A percentile compares a stretch with the other conserved stretches of the same genome.
Conservation (phyloP, 2,888 invertebrate species). For the Eupithecia insigniata region DNA sequence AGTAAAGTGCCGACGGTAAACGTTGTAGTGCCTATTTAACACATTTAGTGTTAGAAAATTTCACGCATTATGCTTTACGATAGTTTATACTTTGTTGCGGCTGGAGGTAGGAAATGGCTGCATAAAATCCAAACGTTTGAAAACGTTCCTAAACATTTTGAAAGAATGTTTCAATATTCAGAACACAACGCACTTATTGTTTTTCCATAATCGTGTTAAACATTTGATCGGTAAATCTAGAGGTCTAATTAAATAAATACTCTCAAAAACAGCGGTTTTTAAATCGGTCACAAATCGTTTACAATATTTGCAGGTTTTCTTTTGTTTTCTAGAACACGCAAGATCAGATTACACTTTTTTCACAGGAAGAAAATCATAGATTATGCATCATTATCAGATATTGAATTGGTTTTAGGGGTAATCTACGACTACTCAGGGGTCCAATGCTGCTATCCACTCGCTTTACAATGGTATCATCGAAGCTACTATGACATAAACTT, state of each 20-base stretch:
- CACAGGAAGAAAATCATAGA: no score
- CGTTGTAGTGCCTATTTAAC: neutral
- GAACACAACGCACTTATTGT: no score
- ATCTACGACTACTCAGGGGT: neutral
- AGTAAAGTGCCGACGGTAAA: neutral
- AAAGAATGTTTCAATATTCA: neutral
- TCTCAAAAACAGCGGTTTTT: no score
- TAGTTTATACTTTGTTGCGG: neutral
- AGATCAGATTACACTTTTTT: no score
- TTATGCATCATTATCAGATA: neutral
- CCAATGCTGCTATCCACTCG: no score
- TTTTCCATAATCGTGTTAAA: no score
- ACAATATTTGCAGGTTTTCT: neutral
- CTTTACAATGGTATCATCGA: no score
- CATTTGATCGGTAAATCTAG: no score
- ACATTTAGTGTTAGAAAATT: constrained; percentile 1
- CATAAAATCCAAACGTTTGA: neutral
- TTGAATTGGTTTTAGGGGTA: neutral
- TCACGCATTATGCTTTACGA: constrained; percentile 42
- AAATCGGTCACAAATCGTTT: no score
- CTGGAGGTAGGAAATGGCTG: neutral
- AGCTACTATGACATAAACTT: neutral
- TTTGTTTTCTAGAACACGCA: neutral
- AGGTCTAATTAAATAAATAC: no score
- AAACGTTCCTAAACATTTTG: no score